Base-by-base conservation (phyloP, 2,888 invertebrate species). In the Ctena decussata region DNA sequence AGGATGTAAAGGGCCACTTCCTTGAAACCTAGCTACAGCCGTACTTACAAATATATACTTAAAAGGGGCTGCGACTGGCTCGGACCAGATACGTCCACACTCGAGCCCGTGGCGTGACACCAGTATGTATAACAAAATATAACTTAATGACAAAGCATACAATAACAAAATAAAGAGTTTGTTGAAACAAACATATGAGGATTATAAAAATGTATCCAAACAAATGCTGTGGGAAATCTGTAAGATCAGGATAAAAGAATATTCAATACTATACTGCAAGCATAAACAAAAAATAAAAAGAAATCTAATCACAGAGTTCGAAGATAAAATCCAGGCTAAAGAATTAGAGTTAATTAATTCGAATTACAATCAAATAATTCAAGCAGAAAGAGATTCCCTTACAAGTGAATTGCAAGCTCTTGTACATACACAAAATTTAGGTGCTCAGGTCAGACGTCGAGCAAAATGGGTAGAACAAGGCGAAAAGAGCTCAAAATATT, bases 401-500 rank as follows among this genome's bases (percentile, higher is more conserved):
- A 30, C 8, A 5, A 24, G 27, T 12, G 60, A 60, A 6, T 30
- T 60, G 6, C 60, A 60, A 6, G 24, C 6, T 6, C 3, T 60
- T 6, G 27, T 60, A 27, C 60, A 60, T 11, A 3, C 21, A 60
- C 60, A 60, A 30, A 60, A 60, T 18, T 6, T 30, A 21, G 41
- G 44, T 6, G 65, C 65, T 0, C 60, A 76, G 37, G 24, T 65
- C 30, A 76, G 76, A 65, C 30, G 37, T 21, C n/a, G 76, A 21
- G 60, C 60, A 0, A 60, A 65, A 44, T 60, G 30, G 30, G 30
- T 65, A 1, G 76, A 76, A 44, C 30, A 76, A 44, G 60, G 76
- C 0, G 75, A 75, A 39, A 76, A 65, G 30, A n/a, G n/a, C 18
- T 27, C n/a, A 11, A 57, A 74, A 37, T 65, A 57, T 53, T 74